These are phyloP conservation scores for Leptestheria dahalacensis DNA, from an alignment of 1,140 invertebrate species.

Conservation along the genomic window DNA sequence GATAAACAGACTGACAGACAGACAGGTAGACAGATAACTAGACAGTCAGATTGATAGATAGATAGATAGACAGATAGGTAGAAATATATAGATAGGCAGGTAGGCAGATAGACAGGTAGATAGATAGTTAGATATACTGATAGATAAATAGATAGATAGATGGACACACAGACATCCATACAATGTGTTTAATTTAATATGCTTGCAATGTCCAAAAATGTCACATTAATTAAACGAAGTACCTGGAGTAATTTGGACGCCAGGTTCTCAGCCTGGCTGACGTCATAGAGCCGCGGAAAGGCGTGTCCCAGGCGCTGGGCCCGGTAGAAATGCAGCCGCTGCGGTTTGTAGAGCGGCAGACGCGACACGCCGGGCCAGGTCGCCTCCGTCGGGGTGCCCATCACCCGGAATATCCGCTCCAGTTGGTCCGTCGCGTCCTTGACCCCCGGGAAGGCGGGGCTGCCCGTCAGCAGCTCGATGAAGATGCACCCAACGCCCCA, in stretches of 20 bases:
- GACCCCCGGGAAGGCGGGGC: slow-evolving; percentile 90
- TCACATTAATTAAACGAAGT: too few relatives aligned
- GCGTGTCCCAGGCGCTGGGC: slow-evolving; percentile 61
- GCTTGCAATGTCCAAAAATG: too few relatives aligned
- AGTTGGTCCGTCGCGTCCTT: slow-evolving; percentile 89
- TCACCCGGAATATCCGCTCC: slow-evolving; percentile 85
- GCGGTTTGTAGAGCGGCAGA: slow-evolving; percentile 68
- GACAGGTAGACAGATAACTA: too few relatives aligned
- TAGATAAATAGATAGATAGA: too few relatives aligned
- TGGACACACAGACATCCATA: too few relatives aligned
- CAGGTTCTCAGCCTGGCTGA: slow-evolving; percentile 72
- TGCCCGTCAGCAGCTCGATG: slow-evolving; percentile 86
- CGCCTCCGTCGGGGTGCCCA: slow-evolving; percentile 81
- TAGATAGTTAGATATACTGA: too few relatives aligned
- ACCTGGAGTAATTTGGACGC: slow-evolving; percentile 57
- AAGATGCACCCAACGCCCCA: slow-evolving; percentile 98
- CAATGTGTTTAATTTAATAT: too few relatives aligned
- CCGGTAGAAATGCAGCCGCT: slow-evolving; percentile 59
- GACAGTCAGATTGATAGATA: too few relatives aligned
- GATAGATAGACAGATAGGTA: too few relatives aligned
- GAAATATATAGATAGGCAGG: too few relatives aligned
- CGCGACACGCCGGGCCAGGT: slow-evolving; percentile 77
- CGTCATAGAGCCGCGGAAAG: slow-evolving; percentile 75
- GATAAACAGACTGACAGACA: too few relatives aligned
- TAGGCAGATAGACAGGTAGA: too few relatives aligned